Evolutionary conservation across 1,140 invertebrate species (phyloP).

Genomic region (Drosophila arizonae): DNA sequence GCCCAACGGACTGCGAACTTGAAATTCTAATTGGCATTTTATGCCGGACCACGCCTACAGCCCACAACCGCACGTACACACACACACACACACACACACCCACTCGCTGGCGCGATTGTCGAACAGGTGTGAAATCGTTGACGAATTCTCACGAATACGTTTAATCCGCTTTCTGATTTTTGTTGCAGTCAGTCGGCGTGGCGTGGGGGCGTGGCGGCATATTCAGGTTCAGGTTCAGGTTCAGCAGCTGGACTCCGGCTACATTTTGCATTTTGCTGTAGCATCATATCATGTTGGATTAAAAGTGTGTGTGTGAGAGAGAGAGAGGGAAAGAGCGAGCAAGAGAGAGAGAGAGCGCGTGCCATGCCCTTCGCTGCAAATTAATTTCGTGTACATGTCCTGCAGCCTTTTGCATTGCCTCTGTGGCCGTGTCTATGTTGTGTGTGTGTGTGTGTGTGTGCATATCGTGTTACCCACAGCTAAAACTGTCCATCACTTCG

Average conservation of each 20-base stretch:
- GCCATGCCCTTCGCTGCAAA: conserved; percentile 57
- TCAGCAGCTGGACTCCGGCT: conserved; percentile 23
- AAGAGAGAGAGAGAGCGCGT: conserved; percentile 11
- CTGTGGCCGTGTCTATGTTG: not conserved
- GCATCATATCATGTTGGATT: conserved; percentile 73
- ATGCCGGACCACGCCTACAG: conserved; percentile 53
- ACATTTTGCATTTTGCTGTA: conserved; percentile 72
- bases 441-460: conserved; percentile 11
- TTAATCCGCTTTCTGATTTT: conserved; percentile 81
- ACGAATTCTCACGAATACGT: conserved; percentile 80
- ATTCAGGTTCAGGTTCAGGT: conserved; percentile 3
- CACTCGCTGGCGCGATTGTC: not conserved
- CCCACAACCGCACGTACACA: not conserved
- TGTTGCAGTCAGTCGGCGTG: conserved; percentile 1
- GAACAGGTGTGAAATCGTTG: conserved; percentile 79
- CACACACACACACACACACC: not conserved
- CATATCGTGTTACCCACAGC: conserved; percentile 43
- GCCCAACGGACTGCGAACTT: conserved; percentile 68
- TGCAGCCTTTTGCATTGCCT: conserved; percentile 58
- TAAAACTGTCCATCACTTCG: conserved; percentile 45
- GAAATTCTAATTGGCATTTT: conserved; percentile 80
- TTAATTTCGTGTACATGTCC: conserved; percentile 77
- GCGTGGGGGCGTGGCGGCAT: not conserved
- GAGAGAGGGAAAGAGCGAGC: not conserved
- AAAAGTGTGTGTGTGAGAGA: conserved; percentile 54